Evolutionary conservation across 2,797 vertebrate genomes (phyloP).

Genomic region (Acrossocheilus fasciatus): DNA sequence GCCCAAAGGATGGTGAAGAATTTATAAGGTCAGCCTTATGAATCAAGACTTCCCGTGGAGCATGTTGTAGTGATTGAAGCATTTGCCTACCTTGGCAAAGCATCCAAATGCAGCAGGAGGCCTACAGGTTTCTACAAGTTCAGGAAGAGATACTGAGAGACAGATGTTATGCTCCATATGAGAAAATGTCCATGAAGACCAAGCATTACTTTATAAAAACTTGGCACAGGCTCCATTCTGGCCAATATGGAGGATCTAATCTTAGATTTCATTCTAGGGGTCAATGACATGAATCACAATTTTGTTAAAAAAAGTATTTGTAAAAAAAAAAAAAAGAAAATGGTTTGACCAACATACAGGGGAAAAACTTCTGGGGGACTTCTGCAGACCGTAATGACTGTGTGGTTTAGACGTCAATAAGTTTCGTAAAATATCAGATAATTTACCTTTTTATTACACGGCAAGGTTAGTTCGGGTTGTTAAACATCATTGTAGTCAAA

Average conservation of each 20-base stretch:
- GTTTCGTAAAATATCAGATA: too few species aligned
- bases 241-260: background rate
- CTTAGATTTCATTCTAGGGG: background rate
- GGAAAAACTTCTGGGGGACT: too few species aligned
- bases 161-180: background rate
- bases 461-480: background rate
- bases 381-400: too few species aligned
- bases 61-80: background rate
- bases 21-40: slow-evolving; percentile 62
- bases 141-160: slow-evolving; percentile 23
- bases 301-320: too few species aligned
- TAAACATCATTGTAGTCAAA: background rate
- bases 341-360: too few species aligned
- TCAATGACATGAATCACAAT: background rate
- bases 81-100: background rate
- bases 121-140: background rate
- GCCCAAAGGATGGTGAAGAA: slow-evolving; percentile 61
- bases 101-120: slow-evolving; percentile 14
- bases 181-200: background rate
- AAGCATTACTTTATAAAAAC: slow-evolving; percentile 15
- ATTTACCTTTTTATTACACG: background rate
- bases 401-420: too few species aligned
- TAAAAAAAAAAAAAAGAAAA: too few species aligned
- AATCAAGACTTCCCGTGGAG: slow-evolving; percentile 46
- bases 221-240: background rate